phyloP scores from a whole-genome alignment of 2,888 invertebrate genomes.

The Cheilosia vulpina region DNA sequence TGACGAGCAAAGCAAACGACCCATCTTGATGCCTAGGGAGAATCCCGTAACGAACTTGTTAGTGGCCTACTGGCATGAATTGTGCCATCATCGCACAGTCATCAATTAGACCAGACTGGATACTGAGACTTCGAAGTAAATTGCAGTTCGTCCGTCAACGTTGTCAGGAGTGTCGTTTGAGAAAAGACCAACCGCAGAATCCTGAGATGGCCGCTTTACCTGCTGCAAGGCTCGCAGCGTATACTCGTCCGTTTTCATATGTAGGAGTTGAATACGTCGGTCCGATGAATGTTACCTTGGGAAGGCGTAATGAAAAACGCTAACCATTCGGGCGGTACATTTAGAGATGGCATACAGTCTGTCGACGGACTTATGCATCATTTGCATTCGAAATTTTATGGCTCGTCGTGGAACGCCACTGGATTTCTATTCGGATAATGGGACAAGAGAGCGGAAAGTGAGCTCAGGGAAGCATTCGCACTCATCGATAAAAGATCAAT shows the following conservation, averaged over 20 bases:
- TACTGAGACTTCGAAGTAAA: slow-evolving; percentile 19
- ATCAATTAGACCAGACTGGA: slow-evolving; percentile 45
- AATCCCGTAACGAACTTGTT: slow-evolving; percentile 33
- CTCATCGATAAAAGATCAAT: background rate
- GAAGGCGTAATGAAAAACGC: too few relatives aligned
- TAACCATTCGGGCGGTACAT: background rate
- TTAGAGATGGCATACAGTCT: slow-evolving; percentile 29
- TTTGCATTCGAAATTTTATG: too few relatives aligned
- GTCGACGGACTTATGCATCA: background rate
- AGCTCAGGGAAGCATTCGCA: background rate
- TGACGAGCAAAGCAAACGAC: background rate
- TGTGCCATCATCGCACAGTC: slow-evolving; percentile 54
- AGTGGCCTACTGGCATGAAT: slow-evolving; percentile 34
- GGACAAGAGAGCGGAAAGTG: background rate
- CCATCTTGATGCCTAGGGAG: slow-evolving; percentile 1
- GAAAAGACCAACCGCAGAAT: too few relatives aligned
- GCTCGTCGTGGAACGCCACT: too few relatives aligned
- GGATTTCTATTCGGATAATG: too few relatives aligned
- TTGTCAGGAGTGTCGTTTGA: too few relatives aligned
- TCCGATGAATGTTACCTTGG: too few relatives aligned
- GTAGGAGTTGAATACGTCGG: too few relatives aligned
- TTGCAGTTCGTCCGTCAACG: too few relatives aligned
- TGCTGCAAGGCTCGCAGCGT: too few relatives aligned
- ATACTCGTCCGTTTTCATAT: too few relatives aligned
- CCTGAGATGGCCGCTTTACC: too few relatives aligned